These are phyloP conservation scores for Centruroides sculpturatus DNA, from an alignment of 1,140 invertebrate genomes.

Conservation along the genomic window DNA sequence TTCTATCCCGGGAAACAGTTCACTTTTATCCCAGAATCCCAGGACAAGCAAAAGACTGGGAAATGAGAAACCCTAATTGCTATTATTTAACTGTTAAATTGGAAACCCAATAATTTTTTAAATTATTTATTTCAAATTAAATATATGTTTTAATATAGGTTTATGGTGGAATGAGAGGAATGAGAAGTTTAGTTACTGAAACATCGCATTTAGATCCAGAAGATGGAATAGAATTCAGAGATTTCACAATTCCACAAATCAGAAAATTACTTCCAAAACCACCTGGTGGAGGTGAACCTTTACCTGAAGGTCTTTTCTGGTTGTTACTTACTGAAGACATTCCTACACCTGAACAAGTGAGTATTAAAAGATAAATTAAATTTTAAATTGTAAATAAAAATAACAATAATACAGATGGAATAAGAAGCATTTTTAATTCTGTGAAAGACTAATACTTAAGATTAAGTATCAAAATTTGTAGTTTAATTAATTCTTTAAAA, in stretches of 20 bases:
- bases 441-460: too few relatives aligned
- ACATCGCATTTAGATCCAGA: conserved; percentile 89
- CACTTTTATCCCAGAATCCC: too few relatives aligned
- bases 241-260: conserved; percentile 88
- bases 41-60: too few relatives aligned
- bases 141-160: conserved; percentile 42
- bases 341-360: conserved; percentile 61
- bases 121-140: not conserved
- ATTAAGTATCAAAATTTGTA: too few relatives aligned
- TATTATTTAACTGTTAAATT: too few relatives aligned
- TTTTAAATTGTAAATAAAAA: too few relatives aligned
- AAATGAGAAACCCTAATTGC: too few relatives aligned
- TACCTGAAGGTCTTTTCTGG: conserved; percentile 95
- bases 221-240: conserved; percentile 90
- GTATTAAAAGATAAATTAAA: not conserved
- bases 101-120: not conserved
- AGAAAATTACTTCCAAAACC: conserved; percentile 80
- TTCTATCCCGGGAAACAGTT: too few relatives aligned
- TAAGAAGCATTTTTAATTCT: too few relatives aligned
- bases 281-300: conserved; percentile 64
- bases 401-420: too few relatives aligned
- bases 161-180: conserved; percentile 95
- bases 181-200: conserved; percentile 86
- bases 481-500: too few relatives aligned
- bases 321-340: conserved; percentile 82